Conservation (phyloP, 2,888 invertebrate species). For the Miltochrista miniata region DNA sequence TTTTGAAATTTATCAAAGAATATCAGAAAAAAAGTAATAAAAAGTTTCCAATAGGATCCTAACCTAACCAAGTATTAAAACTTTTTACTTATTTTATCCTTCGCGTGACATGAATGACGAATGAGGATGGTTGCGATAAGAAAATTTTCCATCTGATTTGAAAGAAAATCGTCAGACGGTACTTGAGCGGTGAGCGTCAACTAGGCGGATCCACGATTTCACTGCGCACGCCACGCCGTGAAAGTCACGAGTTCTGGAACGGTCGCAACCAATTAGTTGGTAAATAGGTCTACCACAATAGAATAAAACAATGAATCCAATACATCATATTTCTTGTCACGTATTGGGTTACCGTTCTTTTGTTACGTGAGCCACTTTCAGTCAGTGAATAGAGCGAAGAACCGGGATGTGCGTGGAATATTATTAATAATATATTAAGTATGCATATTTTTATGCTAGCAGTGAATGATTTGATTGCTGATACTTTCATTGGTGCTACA, state of each 20-base stretch:
- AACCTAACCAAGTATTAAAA: slow-evolving; percentile 4
- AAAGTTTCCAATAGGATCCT: background rate
- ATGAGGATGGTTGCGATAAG: background rate
- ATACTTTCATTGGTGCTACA: too few species aligned
- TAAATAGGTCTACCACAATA: slow-evolving; percentile 68
- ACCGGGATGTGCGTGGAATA: slow-evolving; percentile 73
- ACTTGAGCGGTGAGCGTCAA: slow-evolving; percentile 27
- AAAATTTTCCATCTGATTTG: slow-evolving; percentile 14
- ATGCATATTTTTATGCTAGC: slow-evolving; percentile 54
- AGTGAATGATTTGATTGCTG: slow-evolving; percentile 45
- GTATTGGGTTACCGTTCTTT: slow-evolving; percentile 80
- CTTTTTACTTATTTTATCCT: slow-evolving; percentile 3
- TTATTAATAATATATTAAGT: slow-evolving; percentile 76
- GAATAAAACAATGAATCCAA: slow-evolving; percentile 66
- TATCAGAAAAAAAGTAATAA: background rate
- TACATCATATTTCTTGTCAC: slow-evolving; percentile 79
- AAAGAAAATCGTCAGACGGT: slow-evolving; percentile 16
- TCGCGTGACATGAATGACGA: slow-evolving; percentile 1
- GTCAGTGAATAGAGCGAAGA: slow-evolving; percentile 73
- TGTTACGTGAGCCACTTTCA: slow-evolving; percentile 82
- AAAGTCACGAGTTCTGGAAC: slow-evolving; percentile 57
- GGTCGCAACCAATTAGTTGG: slow-evolving; percentile 69
- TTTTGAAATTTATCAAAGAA: background rate
- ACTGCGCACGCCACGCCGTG: slow-evolving; percentile 47
- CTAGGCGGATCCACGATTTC: slow-evolving; percentile 60